Conservation (phyloP, 2,888 invertebrate genomes). For the Tryphoninae sp. region DNA sequence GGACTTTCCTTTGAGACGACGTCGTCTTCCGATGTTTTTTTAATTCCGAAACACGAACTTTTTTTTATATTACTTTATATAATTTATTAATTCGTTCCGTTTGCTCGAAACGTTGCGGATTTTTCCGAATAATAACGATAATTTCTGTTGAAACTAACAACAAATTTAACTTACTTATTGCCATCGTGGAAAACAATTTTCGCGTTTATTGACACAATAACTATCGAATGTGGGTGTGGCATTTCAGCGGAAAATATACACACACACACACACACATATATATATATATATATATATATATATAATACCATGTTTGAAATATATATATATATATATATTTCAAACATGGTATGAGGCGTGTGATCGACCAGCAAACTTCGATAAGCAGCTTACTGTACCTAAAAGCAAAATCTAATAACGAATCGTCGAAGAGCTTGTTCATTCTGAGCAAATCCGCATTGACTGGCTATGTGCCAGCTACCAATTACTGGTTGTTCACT, state of each 20-base stretch:
- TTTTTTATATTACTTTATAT: conserved; percentile 23
- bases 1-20: background rate
- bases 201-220: conserved; percentile 46
- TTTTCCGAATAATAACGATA: conserved; percentile 12
- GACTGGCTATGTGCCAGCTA: conserved; percentile 63
- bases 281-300: conserved; percentile 21
- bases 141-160: conserved; percentile 50
- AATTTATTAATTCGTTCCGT: conserved; percentile 35
- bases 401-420: conserved; percentile 67
- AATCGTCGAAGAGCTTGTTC: conserved; percentile 62
- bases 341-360: conserved; percentile 28
- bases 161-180: conserved; percentile 57
- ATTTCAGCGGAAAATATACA: background rate
- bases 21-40: background rate
- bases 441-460: conserved; percentile 58
- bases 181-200: conserved; percentile 22
- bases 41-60: background rate
- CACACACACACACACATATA: no score
- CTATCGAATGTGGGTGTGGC: conserved; percentile 50
- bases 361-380: conserved; percentile 62
- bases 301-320: no score
- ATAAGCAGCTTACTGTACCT: conserved; percentile 65
- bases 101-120: background rate
- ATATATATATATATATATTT: conserved; percentile 18
- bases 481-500: conserved; percentile 63